These are phyloP conservation scores for Atta cephalotes DNA, from an alignment of 1,140 invertebrate genomes.

Conservation along the genomic window DNA sequence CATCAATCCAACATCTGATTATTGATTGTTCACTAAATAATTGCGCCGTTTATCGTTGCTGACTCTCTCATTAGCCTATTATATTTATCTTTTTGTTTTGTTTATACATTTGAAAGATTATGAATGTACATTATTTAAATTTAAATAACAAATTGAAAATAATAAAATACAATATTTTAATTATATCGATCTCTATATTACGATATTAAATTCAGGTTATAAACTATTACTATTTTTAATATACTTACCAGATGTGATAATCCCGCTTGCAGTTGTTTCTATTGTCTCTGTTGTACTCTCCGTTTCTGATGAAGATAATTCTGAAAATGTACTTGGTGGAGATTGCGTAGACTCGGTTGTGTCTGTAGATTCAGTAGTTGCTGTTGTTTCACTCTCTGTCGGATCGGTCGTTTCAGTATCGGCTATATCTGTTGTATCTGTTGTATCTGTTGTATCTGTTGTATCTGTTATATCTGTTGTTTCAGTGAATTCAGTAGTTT, in stretches of 20 bases:
- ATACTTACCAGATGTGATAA: conserved; percentile 47
- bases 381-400: conserved; percentile 75
- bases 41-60: too few relatives aligned
- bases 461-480: conserved; percentile 45
- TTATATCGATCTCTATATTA: too few relatives aligned
- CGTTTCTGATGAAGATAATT: conserved; percentile 63
- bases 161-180: too few relatives aligned
- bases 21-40: too few relatives aligned
- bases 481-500: conserved; percentile 62
- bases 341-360: conserved; percentile 69
- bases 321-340: conserved; percentile 31
- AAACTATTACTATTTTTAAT: neutral
- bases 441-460: conserved; percentile 46
- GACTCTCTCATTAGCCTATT: too few relatives aligned
- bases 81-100: too few relatives aligned
- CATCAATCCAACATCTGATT: too few relatives aligned
- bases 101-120: neutral
- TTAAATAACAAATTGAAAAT: neutral
- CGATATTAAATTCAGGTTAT: conserved; percentile 2
- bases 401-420: conserved; percentile 66
- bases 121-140: neutral
- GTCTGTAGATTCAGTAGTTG: conserved; percentile 68
- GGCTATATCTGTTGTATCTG: conserved; percentile 48
- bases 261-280: conserved; percentile 64
- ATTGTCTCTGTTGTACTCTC: conserved; percentile 75